phyloP scores from a whole-genome alignment of 2,888 invertebrate genomes.

The Thymelicus sylvestris region DNA sequence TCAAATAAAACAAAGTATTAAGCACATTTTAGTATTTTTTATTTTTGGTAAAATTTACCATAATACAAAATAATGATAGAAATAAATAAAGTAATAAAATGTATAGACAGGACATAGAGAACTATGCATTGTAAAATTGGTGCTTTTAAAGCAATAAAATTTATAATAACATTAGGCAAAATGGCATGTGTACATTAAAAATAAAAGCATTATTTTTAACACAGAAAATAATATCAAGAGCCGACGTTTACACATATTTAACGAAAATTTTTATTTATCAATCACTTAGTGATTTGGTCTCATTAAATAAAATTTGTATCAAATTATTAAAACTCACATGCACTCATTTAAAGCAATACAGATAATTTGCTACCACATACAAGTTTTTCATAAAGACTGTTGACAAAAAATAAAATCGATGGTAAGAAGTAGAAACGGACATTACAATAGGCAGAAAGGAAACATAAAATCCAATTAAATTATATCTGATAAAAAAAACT shows the following conservation, averaged over 20 bases:
- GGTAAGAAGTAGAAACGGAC: constrained; percentile 46
- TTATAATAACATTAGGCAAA: constrained; percentile 85
- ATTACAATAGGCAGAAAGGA: constrained; percentile 51
- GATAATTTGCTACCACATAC: constrained; percentile 44
- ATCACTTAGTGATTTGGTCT: constrained; percentile 83
- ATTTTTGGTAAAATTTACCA: constrained; percentile 85
- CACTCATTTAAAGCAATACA: constrained; percentile 64
- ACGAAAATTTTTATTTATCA: constrained; percentile 67
- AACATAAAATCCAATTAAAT: constrained; percentile 59
- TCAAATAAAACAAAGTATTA: constrained; percentile 67
- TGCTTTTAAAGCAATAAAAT: constrained; percentile 85
- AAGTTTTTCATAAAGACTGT: constrained; percentile 39
- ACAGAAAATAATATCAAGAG: constrained; percentile 81
- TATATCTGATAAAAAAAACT: constrained; percentile 72
- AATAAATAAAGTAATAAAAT: constrained; percentile 84
- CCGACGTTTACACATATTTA: constrained; percentile 73
- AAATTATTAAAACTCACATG: constrained; percentile 69
- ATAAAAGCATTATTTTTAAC: constrained; percentile 82
- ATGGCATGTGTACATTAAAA: constrained; percentile 84
- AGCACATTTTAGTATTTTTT: constrained; percentile 84
- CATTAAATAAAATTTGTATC: constrained; percentile 50
- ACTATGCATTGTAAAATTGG: constrained; percentile 84
- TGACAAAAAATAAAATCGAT: constrained; percentile 41
- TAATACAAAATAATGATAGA: constrained; percentile 84
- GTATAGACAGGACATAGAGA: constrained; percentile 84